These are phyloP conservation scores for Guaruba guarouba DNA, from an alignment of 2,113 vertebrate genomes.

Conservation along the genomic window DNA sequence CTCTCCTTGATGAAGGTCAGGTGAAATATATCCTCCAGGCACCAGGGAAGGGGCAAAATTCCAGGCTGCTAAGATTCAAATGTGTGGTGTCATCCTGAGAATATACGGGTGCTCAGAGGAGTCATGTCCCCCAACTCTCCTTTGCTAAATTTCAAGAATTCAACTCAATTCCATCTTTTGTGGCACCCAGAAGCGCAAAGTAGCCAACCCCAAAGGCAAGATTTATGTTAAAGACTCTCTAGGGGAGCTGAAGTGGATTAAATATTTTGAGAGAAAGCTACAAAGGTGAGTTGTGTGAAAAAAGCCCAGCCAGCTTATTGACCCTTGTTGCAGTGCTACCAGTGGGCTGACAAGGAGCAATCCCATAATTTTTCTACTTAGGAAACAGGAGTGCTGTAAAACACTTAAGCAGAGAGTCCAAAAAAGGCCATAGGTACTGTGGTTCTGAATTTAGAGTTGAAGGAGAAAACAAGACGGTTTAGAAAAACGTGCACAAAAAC, in stretches of 20 bases:
- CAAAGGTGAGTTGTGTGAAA: background rate
- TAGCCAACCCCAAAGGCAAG: background rate
- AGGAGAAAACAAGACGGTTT: background rate
- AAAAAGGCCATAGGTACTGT: background rate
- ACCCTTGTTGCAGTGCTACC: background rate
- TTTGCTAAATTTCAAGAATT: background rate
- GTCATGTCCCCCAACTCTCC: background rate
- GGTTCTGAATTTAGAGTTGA: background rate
- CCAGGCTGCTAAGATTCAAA: background rate
- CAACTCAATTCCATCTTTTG: background rate
- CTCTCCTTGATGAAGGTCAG: background rate
- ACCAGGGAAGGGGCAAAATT: background rate
- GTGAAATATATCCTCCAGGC: background rate
- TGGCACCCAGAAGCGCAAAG: background rate
- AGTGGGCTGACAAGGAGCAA: background rate
- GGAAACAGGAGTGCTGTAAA: background rate
- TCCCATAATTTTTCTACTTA: background rate
- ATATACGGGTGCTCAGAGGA: background rate
- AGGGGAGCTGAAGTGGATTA: background rate
- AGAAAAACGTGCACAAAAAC: background rate
- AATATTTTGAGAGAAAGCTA: background rate
- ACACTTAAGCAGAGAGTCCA: background rate
- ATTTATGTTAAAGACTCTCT: background rate
- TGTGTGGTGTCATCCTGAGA: background rate
- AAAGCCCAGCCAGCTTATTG: background rate